Percentiles rank a stretch among this genome's conserved stretches.
These are phyloP conservation scores for Lissocephala sabroskyi DNA, from an alignment of 2,888 invertebrate genomes.

Conservation along the genomic window DNA sequence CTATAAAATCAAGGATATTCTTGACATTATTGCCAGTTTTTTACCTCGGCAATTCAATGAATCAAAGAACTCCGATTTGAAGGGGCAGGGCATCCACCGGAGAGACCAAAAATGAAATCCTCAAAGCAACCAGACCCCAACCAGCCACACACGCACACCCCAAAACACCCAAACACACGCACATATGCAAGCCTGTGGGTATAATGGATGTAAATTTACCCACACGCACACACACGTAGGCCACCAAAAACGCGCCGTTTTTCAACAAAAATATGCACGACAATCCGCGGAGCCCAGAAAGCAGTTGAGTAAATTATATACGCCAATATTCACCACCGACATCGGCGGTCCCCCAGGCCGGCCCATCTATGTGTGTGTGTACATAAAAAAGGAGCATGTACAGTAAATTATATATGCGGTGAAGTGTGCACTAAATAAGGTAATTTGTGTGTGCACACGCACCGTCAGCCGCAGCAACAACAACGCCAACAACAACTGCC, in stretches of 20 bases:
- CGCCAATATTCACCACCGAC: constrained; percentile 23
- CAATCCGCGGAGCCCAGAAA: constrained; percentile 55
- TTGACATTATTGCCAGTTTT: too few species aligned
- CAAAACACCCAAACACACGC: constrained; percentile 3
- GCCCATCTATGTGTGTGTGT: neutral
- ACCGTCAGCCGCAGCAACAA: constrained; percentile 30
- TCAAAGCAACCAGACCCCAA: constrained; percentile 18
- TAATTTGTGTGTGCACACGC: constrained; percentile 55
- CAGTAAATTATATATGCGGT: constrained; percentile 65
- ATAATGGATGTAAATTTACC: constrained; percentile 1
- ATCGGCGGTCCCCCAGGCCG: constrained; percentile 11
- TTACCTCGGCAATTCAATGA: too few species aligned
- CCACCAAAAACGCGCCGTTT: constrained; percentile 46
- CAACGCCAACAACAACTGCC: constrained; percentile 9
- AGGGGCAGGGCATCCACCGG: constrained; percentile 24
- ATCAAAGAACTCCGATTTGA: neutral
- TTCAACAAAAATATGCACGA: constrained; percentile 30
- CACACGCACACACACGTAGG: constrained; percentile 3
- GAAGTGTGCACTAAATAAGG: constrained; percentile 61
- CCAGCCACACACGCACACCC: constrained; percentile 8
- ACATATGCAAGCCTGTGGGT: neutral
- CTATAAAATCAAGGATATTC: too few species aligned
- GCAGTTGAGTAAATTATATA: constrained; percentile 65
- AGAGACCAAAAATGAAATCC: constrained; percentile 18
- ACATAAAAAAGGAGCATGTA: constrained; percentile 50